A percentile compares a stretch with the other conserved stretches of the same genome.
These are phyloP conservation scores for Mystacides longicornis DNA, from an alignment of 2,888 invertebrate genomes.

Conservation along the genomic window DNA sequence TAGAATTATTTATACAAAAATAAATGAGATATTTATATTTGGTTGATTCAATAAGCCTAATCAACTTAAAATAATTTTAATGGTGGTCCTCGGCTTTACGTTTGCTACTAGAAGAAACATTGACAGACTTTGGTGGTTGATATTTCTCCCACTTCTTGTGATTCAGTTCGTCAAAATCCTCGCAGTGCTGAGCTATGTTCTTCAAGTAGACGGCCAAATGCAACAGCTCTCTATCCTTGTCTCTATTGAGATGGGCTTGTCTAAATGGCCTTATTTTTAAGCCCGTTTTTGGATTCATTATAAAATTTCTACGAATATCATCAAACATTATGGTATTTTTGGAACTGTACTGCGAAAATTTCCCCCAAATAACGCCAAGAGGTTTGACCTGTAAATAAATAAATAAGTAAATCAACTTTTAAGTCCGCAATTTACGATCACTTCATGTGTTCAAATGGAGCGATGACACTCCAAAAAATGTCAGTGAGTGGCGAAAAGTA, in stretches of 20 bases:
- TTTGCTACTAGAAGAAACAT: slow-evolving; percentile 33
- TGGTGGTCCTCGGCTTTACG: slow-evolving; percentile 42
- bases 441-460: too few relatives aligned
- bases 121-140: slow-evolving; percentile 42
- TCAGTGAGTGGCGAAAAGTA: too few relatives aligned
- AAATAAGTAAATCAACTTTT: slow-evolving; percentile 3
- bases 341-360: slow-evolving; percentile 77
- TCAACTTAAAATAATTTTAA: too few relatives aligned
- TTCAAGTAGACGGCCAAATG: slow-evolving; percentile 74
- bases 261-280: slow-evolving; percentile 84
- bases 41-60: too few relatives aligned
- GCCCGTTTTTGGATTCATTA: slow-evolving; percentile 95
- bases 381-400: slow-evolving; percentile 74
- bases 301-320: slow-evolving; percentile 89
- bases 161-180: slow-evolving; percentile 77
- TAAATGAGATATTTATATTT: too few relatives aligned
- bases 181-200: slow-evolving; percentile 69
- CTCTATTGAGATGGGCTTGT: slow-evolving; percentile 82
- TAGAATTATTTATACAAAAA: too few relatives aligned
- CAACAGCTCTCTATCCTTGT: slow-evolving; percentile 74
- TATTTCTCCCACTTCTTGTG: slow-evolving; percentile 91
- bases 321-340: slow-evolving; percentile 98
- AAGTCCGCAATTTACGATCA: too few relatives aligned
- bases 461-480: too few relatives aligned
- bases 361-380: slow-evolving; percentile 94